A percentile compares a stretch with the other conserved stretches of the same genome.
Conservation (phyloP, 2,797 vertebrate genomes). For the Arrhamphus sclerolepis region DNA sequence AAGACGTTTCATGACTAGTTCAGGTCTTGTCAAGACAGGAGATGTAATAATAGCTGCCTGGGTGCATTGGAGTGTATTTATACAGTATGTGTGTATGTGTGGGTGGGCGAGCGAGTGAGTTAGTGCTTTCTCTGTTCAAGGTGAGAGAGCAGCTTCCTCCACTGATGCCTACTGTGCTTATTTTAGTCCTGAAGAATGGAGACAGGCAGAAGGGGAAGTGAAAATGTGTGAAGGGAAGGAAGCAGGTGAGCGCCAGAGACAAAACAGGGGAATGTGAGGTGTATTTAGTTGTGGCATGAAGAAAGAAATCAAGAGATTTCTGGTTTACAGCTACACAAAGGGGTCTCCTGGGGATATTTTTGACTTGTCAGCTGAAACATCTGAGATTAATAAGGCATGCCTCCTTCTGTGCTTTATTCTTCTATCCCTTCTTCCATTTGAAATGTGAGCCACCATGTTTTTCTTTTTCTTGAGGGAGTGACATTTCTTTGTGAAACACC, state of each 20-base stretch:
- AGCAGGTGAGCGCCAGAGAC: slow-evolving; percentile 25
- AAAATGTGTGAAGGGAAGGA: slow-evolving; percentile 13
- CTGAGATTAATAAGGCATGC: slow-evolving; percentile 36
- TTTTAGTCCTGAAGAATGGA: slow-evolving; percentile 54
- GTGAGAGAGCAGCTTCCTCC: slow-evolving; percentile 30
- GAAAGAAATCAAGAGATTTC: slow-evolving; percentile 22
- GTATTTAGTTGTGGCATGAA: slow-evolving; percentile 10
- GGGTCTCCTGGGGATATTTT: slow-evolving; percentile 52
- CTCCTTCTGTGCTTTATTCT: background rate
- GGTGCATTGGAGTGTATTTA: too few relatives aligned
- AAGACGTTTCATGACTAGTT: too few relatives aligned
- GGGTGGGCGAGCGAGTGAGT: too few relatives aligned
- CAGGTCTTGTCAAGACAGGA: too few relatives aligned
- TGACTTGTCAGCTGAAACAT: slow-evolving; percentile 20
- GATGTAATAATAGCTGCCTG: too few relatives aligned
- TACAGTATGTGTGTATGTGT: too few relatives aligned
- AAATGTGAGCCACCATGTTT: background rate
- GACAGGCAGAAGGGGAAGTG: slow-evolving; percentile 6
- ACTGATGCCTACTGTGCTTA: slow-evolving; percentile 43
- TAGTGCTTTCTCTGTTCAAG: slow-evolving; percentile 3
- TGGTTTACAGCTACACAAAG: slow-evolving; percentile 49
- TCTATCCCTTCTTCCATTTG: slow-evolving; percentile 8
- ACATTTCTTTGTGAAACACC: slow-evolving; percentile 20
- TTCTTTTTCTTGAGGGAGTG: slow-evolving; percentile 23
- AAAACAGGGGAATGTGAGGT: slow-evolving; percentile 43